These are phyloP conservation scores for Apeltes quadracus DNA, from an alignment of 2,113 vertebrate genomes.

Conservation along the genomic window DNA sequence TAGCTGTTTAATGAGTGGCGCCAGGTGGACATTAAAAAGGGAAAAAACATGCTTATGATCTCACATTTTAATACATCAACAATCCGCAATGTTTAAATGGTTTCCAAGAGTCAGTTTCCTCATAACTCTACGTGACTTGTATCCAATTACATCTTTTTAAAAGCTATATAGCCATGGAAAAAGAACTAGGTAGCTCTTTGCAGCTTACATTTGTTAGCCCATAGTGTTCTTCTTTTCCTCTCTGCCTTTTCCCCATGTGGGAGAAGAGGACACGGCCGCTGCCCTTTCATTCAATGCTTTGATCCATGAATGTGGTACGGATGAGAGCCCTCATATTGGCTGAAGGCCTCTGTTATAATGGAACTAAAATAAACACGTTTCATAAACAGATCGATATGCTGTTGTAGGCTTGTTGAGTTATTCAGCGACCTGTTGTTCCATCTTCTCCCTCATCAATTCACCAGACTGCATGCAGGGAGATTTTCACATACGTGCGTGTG, in stretches of 20 bases:
- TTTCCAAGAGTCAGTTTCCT: background rate
- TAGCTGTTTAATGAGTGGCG: constrained; percentile 24
- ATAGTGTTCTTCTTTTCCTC: background rate
- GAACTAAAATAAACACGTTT: constrained; percentile 25
- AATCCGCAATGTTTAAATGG: background rate
- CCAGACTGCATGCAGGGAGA: background rate
- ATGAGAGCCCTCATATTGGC: background rate
- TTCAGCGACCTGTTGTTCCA: constrained; percentile 10
- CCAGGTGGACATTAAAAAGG: constrained; percentile 25
- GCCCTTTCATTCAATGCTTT: constrained; percentile 1
- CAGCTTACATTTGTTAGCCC: no score
- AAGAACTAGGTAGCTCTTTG: no score
- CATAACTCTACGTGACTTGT: no score
- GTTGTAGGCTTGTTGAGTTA: background rate
- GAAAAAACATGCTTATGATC: background rate
- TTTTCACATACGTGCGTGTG: background rate
- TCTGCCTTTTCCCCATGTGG: background rate
- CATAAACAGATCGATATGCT: constrained; percentile 38
- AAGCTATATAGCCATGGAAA: no score
- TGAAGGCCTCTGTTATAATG: constrained; percentile 13
- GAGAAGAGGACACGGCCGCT: background rate
- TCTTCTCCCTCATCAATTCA: constrained; percentile 7
- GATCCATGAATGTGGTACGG: constrained; percentile 3
- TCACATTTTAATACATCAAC: background rate
- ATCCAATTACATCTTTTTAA: background rate